Conservation (phyloP, 2,888 invertebrate species). For the Tiphia femorata region DNA sequence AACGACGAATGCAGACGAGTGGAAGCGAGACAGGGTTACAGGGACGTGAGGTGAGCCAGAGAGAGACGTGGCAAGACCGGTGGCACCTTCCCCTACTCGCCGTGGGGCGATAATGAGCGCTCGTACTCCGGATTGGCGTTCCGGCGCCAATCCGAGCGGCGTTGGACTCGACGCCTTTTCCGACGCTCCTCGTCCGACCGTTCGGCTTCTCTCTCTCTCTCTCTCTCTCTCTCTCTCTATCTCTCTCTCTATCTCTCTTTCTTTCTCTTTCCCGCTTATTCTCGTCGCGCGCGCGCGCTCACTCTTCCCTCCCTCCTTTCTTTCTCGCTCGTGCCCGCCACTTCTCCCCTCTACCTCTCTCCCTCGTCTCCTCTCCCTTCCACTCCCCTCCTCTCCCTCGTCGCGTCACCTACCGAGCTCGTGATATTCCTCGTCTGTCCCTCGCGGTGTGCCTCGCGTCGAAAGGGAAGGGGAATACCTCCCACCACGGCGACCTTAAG, state of each 20-base stretch:
- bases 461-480: constrained; percentile 8
- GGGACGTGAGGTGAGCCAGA: neutral
- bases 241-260: too few relatives aligned
- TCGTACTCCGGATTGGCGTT: constrained; percentile 67
- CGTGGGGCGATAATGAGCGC: constrained; percentile 65
- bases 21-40: constrained; percentile 6
- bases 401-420: constrained; percentile 1
- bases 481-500: constrained; percentile 45
- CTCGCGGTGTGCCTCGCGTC: constrained; percentile 12
- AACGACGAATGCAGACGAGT: constrained; percentile 1
- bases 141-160: constrained; percentile 69
- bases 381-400: constrained; percentile 2
- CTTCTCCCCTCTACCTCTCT: constrained; percentile 14
- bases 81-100: constrained; percentile 61
- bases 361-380: constrained; percentile 10
- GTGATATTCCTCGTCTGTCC: constrained; percentile 17
- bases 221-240: too few relatives aligned
- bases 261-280: constrained; percentile 21
- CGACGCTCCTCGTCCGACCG: constrained; percentile 60
- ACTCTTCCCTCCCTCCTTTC: constrained; percentile 18
- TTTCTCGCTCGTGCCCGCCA: constrained; percentile 9
- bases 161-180: constrained; percentile 70
- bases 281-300: constrained; percentile 5
- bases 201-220: constrained; percentile 12
- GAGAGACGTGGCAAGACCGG: constrained; percentile 63